These are phyloP conservation scores for Nemurella pictetii DNA, from an alignment of 2,888 invertebrate species.

Conservation along the genomic window DNA sequence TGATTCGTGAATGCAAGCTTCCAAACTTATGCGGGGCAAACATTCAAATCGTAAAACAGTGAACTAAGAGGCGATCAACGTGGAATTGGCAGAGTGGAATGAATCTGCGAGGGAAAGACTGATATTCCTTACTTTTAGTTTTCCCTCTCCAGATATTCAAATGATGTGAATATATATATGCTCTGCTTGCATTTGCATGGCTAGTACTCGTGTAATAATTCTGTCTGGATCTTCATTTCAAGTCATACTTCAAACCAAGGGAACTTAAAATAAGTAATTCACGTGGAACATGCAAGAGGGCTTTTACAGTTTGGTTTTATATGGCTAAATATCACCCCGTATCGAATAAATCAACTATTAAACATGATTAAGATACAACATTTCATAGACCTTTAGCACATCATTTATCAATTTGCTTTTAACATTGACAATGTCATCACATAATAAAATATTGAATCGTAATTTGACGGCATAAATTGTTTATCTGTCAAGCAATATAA, in stretches of 20 bases:
- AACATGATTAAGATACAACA: background rate
- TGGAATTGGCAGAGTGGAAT: background rate
- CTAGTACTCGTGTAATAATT: slow-evolving; percentile 16
- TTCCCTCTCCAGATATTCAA: slow-evolving; percentile 12
- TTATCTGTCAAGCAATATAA: background rate
- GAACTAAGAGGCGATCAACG: slow-evolving; percentile 8
- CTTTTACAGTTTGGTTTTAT: background rate
- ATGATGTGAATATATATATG: background rate
- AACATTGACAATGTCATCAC: background rate
- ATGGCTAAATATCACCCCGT: background rate
- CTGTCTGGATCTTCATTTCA: background rate
- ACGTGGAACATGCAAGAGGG: background rate
- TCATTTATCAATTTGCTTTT: background rate
- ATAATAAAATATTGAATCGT: background rate
- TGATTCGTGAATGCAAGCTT: background rate
- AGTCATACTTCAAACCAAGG: background rate
- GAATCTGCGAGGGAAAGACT: background rate
- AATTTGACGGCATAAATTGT: background rate
- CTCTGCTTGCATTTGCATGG: slow-evolving; percentile 6
- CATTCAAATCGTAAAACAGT: background rate
- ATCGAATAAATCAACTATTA: background rate
- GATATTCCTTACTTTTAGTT: background rate
- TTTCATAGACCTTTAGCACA: background rate
- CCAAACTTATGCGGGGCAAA: background rate
- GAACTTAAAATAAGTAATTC: background rate